These are phyloP conservation scores for Cheilosia vernalis DNA, from an alignment of 2,888 invertebrate genomes.

Conservation along the genomic window DNA sequence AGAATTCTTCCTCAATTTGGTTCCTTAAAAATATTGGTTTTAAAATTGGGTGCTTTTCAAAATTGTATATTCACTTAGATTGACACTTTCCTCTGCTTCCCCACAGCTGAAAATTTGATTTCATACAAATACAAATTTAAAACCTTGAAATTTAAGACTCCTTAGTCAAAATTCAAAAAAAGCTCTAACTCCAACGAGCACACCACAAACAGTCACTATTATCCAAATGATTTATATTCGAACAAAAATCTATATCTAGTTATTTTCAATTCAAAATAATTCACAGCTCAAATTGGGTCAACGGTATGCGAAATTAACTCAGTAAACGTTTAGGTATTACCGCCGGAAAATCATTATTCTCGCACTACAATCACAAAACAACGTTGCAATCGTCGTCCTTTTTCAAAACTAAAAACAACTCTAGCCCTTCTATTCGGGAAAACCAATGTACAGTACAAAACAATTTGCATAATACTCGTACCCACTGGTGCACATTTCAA, in stretches of 20 bases:
- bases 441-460: conserved; percentile 35
- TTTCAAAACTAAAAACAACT: conserved; percentile 45
- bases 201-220: no score
- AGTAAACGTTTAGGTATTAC: not conserved
- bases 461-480: conserved; percentile 30
- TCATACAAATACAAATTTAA: no score
- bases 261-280: not conserved
- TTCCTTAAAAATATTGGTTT: no score
- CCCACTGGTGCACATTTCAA: conserved; percentile 8
- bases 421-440: conserved; percentile 27
- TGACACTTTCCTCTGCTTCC: no score
- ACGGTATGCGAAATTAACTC: conserved; percentile 22
- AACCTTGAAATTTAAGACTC: no score
- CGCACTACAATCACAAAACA: not conserved
- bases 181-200: no score
- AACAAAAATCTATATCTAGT: not conserved
- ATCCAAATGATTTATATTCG: not conserved
- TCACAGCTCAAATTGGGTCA: conserved; percentile 1
- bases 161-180: no score
- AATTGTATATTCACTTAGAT: no score
- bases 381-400: conserved; percentile 26
- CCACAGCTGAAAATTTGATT: no score
- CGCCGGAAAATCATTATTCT: conserved; percentile 57
- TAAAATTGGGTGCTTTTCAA: no score
- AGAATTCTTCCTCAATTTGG: no score